phyloP scores from a whole-genome alignment of 2,113 vertebrate genomes.

The Oreochromis tanganicae region DNA sequence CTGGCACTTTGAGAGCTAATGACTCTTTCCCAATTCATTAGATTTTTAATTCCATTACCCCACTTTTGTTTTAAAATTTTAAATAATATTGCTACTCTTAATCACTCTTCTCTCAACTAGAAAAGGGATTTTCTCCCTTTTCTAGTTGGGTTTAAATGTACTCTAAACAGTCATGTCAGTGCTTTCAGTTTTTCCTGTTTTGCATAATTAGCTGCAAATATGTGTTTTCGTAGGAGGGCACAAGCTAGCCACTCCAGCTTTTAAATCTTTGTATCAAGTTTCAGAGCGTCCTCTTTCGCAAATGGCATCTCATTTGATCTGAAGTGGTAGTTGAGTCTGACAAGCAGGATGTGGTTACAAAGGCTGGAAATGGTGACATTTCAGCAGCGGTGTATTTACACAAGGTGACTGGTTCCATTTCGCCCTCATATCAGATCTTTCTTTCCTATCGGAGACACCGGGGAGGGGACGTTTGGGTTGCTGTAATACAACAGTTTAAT shows the following conservation, averaged over 20 bases:
- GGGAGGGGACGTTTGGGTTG: background rate
- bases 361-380: background rate
- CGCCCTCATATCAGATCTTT: background rate
- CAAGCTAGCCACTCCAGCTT: background rate
- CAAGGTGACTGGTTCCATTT: background rate
- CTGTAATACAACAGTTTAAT: background rate
- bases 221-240: background rate
- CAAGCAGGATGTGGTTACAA: constrained; percentile 31
- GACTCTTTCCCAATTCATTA: background rate
- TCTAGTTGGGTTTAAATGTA: background rate
- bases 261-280: background rate
- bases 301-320: background rate
- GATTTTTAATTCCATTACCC: background rate
- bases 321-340: background rate
- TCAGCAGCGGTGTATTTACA: background rate
- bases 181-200: background rate
- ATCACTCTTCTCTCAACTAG: background rate
- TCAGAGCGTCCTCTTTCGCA: background rate
- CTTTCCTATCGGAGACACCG: background rate
- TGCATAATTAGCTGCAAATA: background rate
- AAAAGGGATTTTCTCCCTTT: background rate
- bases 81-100: background rate
- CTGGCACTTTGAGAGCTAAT: background rate
- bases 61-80: background rate
- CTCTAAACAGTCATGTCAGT: background rate